A percentile compares a stretch with the other conserved stretches of the same genome.
These are phyloP conservation scores for Cetoscarus ocellatus DNA, from an alignment of 2,797 vertebrate genomes.

Conservation along the genomic window DNA sequence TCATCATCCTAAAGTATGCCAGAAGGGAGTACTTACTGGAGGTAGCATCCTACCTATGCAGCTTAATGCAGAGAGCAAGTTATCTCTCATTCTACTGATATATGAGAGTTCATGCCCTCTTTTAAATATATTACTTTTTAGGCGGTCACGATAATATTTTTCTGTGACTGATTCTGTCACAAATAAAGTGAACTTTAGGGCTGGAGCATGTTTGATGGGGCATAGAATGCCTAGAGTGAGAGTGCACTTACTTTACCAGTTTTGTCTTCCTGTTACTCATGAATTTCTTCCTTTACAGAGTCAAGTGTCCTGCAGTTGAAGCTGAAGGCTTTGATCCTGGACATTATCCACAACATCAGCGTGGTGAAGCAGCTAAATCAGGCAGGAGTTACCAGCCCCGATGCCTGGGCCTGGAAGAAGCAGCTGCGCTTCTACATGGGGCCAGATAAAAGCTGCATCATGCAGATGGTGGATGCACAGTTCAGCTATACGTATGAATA, in stretches of 20 bases:
- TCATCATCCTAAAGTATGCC: too few relatives aligned
- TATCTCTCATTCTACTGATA: too few relatives aligned
- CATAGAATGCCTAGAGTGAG: too few relatives aligned
- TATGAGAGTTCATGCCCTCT: too few relatives aligned
- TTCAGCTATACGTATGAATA: slow-evolving; percentile 97
- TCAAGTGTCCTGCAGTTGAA: slow-evolving; percentile 91
- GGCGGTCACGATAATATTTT: too few relatives aligned
- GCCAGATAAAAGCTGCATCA: slow-evolving; percentile 85
- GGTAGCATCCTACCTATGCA: too few relatives aligned
- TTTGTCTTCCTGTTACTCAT: neutral
- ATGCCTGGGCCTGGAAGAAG: slow-evolving; percentile 95
- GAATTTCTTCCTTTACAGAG: slow-evolving; percentile 79
- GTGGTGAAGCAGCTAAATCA: slow-evolving; percentile 91
- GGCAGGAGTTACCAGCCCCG: slow-evolving; percentile 82
- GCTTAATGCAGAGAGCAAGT: too few relatives aligned
- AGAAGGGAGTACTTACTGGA: too few relatives aligned
- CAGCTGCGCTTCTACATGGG: slow-evolving; percentile 95
- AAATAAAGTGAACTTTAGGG: too few relatives aligned
- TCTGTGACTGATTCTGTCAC: too few relatives aligned
- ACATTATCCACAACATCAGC: slow-evolving; percentile 96
- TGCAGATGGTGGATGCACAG: slow-evolving; percentile 96
- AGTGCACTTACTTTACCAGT: neutral
- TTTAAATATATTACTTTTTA: too few relatives aligned
- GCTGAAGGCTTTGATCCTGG: slow-evolving; percentile 95
- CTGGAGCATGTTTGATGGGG: too few relatives aligned